phyloP scores from a whole-genome alignment of 2,888 invertebrate genomes.

The Dichetophora obliterata region DNA sequence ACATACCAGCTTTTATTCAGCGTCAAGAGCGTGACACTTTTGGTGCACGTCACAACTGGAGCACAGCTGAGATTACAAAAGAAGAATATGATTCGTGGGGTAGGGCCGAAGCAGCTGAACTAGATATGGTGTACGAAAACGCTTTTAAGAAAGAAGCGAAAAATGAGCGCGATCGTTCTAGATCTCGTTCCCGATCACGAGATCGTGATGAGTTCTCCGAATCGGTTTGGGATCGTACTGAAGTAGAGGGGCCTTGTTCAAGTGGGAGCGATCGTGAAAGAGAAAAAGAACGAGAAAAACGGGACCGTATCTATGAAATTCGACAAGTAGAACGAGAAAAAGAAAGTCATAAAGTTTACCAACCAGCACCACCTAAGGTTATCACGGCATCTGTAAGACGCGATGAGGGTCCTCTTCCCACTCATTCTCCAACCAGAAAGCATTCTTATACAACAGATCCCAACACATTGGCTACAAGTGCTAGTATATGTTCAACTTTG shows the following conservation, averaged over 20 bases:
- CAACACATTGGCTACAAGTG: conserved; percentile 24
- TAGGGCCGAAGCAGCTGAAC: conserved; percentile 68
- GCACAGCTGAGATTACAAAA: conserved; percentile 58
- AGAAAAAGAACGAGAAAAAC: conserved; percentile 69
- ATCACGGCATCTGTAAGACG: conserved; percentile 57
- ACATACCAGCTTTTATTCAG: conserved; percentile 75
- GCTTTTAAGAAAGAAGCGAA: conserved; percentile 65
- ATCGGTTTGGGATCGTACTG: conserved; percentile 69
- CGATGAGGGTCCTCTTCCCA: conserved; percentile 38
- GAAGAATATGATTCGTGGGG: conserved; percentile 69
- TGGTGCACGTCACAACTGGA: conserved; percentile 77
- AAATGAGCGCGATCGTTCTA: conserved; percentile 65
- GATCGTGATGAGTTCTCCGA: conserved; percentile 70
- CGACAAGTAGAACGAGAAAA: conserved; percentile 69
- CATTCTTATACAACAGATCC: conserved; percentile 18
- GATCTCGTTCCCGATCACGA: conserved; percentile 68
- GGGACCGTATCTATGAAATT: conserved; percentile 69
- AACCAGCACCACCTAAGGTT: conserved; percentile 67
- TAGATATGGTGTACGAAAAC: conserved; percentile 68
- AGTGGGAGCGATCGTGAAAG: conserved; percentile 69
- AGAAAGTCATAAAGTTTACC: conserved; percentile 69
- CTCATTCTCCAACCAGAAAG: conserved; percentile 22
- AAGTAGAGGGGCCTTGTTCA: conserved; percentile 69
- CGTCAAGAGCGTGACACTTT: conserved; percentile 81
- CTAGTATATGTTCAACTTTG: conserved; percentile 47